Conservation (phyloP, 2,888 invertebrate species). For the Itoplectis maculator region DNA sequence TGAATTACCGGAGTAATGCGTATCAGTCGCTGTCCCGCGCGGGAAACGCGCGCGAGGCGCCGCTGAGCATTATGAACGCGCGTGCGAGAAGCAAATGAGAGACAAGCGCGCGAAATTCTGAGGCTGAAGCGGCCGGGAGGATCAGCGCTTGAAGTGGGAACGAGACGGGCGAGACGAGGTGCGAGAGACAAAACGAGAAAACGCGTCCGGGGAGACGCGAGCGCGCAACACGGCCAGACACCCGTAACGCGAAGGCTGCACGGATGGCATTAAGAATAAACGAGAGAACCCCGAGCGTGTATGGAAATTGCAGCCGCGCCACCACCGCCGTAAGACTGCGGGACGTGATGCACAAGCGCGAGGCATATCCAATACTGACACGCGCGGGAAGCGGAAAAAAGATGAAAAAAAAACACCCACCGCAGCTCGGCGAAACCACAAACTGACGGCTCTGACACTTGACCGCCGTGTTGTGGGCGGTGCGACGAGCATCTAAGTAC, state of each 20-base stretch:
- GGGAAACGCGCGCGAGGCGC: constrained; percentile 32
- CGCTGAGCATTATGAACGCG: constrained; percentile 42
- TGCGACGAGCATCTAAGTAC: constrained; percentile 70
- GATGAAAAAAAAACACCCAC: neutral
- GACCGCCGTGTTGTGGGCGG: constrained; percentile 74
- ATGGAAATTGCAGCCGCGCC: constrained; percentile 15
- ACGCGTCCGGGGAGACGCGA: constrained; percentile 21
- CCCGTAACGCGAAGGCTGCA: constrained; percentile 28
- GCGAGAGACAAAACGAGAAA: constrained; percentile 33
- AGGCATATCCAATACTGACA: constrained; percentile 4
- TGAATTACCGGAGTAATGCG: constrained; percentile 63
- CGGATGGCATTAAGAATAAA: constrained; percentile 37
- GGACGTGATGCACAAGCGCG: constrained; percentile 28
- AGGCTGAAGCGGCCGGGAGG: neutral
- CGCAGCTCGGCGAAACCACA: constrained; percentile 64
- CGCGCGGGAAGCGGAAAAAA: constrained; percentile 16
- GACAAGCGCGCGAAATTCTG: no score
- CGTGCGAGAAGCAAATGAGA: constrained; percentile 24
- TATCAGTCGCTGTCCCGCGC: constrained; percentile 51
- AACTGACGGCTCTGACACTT: constrained; percentile 76
- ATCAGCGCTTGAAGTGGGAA: neutral
- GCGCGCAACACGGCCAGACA: constrained; percentile 34
- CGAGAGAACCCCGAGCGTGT: constrained; percentile 12
- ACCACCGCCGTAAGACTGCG: neutral
- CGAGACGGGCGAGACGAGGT: constrained; percentile 10